A percentile compares a stretch with the other conserved stretches of the same genome.
phyloP scores from a whole-genome alignment of 1,140 invertebrate species.

The Archegozetes longisetosus region DNA sequence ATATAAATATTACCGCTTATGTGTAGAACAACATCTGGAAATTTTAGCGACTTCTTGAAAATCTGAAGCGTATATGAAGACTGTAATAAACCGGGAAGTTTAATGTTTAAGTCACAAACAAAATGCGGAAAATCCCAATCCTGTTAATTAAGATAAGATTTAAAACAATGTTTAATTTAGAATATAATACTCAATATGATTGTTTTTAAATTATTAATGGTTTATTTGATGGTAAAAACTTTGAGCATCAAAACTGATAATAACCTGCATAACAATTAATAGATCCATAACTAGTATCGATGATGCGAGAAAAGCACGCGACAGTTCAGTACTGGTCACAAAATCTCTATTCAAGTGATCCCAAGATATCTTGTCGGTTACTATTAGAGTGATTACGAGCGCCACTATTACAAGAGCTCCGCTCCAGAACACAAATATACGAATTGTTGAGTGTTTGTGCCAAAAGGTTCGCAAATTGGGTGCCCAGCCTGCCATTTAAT shows the following conservation, averaged over 20 bases:
- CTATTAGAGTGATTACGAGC: slow-evolving; percentile 36
- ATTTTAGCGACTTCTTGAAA: slow-evolving; percentile 25
- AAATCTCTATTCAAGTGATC: slow-evolving; percentile 31
- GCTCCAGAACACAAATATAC: slow-evolving; percentile 39
- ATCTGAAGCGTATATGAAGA: slow-evolving; percentile 30
- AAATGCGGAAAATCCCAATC: slow-evolving; percentile 45
- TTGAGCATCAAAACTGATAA: neutral
- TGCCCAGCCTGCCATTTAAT: slow-evolving; percentile 26
- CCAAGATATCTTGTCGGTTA: slow-evolving; percentile 34
- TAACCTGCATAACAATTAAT: slow-evolving; percentile 39
- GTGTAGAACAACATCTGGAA: slow-evolving; percentile 26
- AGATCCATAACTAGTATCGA: slow-evolving; percentile 42
- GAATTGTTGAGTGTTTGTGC: slow-evolving; percentile 27
- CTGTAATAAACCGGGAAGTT: slow-evolving; percentile 37
- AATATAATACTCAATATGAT: too few relatives aligned
- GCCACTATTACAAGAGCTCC: slow-evolving; percentile 31
- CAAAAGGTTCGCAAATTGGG: neutral
- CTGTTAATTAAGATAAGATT: slow-evolving; percentile 21
- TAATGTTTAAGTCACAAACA: slow-evolving; percentile 38
- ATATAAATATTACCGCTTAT: slow-evolving; percentile 29
- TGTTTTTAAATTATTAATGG: too few relatives aligned
- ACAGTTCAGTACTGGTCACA: slow-evolving; percentile 37
- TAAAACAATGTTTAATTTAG: slow-evolving; percentile 1
- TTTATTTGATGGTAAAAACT: neutral
- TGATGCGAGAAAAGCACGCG: slow-evolving; percentile 37